Evolutionary conservation across 2,888 invertebrate genomes (phyloP).

Genomic region (Venusia cambrica): DNA sequence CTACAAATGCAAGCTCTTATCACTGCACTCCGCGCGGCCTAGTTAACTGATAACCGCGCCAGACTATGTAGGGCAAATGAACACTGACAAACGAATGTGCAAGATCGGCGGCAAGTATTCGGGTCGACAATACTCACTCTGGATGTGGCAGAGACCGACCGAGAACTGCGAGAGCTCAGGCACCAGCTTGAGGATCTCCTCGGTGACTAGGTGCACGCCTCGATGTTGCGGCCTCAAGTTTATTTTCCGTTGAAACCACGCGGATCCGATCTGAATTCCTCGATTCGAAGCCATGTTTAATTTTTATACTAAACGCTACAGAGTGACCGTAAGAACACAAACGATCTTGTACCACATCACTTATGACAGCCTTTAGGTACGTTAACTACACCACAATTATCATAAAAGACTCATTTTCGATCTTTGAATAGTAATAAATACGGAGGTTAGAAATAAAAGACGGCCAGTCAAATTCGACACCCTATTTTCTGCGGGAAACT

Average conservation of each 20-base stretch:
- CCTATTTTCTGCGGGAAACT: conserved; percentile 82
- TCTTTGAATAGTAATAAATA: conserved; percentile 78
- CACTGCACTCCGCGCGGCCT: conserved; percentile 34
- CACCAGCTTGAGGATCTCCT: conserved; percentile 96
- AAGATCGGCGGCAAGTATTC: conserved; percentile 64
- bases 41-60: conserved; percentile 38
- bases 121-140: conserved; percentile 88
- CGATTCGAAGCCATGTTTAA: conserved; percentile 92
- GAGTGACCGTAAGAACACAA: conserved; percentile 76
- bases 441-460: conserved; percentile 80
- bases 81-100: conserved; percentile 64
- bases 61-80: conserved; percentile 50
- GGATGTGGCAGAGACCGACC: conserved; percentile 97
- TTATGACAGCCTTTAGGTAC: conserved; percentile 76
- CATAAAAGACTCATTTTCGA: conserved; percentile 85
- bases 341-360: conserved; percentile 81
- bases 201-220: conserved; percentile 98
- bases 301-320: conserved; percentile 79
- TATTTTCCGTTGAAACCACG: conserved; percentile 99
- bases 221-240: conserved; percentile 97
- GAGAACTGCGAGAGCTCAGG: conserved; percentile 97
- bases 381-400: conserved; percentile 84
- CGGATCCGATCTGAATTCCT: conserved; percentile 96
- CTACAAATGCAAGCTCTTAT: conserved; percentile 25
- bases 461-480: conserved; percentile 82